Evolutionary conservation across 2,888 invertebrate genomes (phyloP).

Genomic region (Plebejus argus): DNA sequence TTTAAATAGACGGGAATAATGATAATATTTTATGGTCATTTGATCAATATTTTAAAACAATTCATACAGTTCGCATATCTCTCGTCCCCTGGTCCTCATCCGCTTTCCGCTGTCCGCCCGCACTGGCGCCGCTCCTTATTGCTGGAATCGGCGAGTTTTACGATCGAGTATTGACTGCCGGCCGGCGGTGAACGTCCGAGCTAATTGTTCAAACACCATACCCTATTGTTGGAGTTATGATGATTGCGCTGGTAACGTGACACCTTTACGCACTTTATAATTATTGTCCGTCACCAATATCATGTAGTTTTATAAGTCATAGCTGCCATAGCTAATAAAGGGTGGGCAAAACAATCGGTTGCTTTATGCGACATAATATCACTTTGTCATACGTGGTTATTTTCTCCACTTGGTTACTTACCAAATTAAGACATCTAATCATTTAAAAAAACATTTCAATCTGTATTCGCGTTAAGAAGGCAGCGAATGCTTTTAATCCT

Average conservation of each 20-base stretch:
- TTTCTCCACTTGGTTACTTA: no score
- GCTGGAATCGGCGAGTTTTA: conserved; percentile 5
- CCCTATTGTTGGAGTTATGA: background rate
- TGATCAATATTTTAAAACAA: no score
- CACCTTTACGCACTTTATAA: background rate
- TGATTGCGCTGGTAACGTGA: background rate
- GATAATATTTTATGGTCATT: no score
- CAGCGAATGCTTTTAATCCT: no score
- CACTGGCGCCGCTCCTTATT: background rate
- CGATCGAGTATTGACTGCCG: conserved; percentile 15
- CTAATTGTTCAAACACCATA: conserved; percentile 11
- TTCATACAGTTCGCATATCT: no score
- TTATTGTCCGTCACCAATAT: background rate
- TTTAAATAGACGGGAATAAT: no score
- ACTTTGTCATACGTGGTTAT: no score
- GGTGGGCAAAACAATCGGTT: no score
- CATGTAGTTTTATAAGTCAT: no score
- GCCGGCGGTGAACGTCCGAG: background rate
- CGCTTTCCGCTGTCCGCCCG: background rate
- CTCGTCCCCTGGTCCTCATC: background rate
- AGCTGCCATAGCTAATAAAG: no score
- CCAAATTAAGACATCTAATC: no score
- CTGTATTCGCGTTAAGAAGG: background rate
- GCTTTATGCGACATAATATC: no score
- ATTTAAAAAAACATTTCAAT: background rate